Conservation (phyloP, 2,797 vertebrate species). For the Anguilla pacifica region DNA sequence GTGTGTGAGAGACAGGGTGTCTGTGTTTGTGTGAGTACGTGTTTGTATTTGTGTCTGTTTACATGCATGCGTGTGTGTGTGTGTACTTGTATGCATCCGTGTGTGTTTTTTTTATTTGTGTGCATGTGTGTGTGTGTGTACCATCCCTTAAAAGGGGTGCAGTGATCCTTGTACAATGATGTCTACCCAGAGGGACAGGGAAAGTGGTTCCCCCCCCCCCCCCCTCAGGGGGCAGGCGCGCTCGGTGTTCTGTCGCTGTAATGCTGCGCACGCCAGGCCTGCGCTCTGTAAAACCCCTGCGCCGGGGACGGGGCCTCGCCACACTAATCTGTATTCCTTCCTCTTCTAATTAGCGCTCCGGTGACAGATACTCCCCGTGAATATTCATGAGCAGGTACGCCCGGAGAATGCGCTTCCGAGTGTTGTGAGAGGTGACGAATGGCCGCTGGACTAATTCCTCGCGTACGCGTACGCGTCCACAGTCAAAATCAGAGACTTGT, state of each 20-base stretch:
- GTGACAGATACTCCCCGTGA: not conserved
- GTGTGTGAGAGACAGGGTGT: not conserved
- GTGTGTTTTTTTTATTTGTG: not conserved
- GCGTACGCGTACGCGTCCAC: not conserved
- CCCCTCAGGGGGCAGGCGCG: no score
- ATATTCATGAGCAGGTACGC: constrained; percentile 9
- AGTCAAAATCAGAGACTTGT: not conserved
- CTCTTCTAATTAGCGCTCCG: not conserved
- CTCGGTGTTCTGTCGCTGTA: not conserved
- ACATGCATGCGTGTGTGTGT: not conserved
- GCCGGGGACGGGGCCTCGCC: not conserved
- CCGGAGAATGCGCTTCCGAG: not conserved
- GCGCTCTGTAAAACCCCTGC: not conserved
- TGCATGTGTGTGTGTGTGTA: not conserved
- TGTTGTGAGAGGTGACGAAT: not conserved
- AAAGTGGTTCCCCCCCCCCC: not conserved
- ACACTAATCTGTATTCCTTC: not conserved
- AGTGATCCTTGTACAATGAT: not conserved
- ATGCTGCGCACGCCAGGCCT: not conserved
- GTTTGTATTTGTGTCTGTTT: no score
- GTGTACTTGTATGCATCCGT: not conserved
- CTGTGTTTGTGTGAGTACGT: not conserved
- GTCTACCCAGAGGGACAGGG: not conserved
- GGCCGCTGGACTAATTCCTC: not conserved
- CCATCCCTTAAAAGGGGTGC: not conserved